Base-by-base conservation (phyloP, 1,140 invertebrate species). In the Drosophila arawakana region DNA sequence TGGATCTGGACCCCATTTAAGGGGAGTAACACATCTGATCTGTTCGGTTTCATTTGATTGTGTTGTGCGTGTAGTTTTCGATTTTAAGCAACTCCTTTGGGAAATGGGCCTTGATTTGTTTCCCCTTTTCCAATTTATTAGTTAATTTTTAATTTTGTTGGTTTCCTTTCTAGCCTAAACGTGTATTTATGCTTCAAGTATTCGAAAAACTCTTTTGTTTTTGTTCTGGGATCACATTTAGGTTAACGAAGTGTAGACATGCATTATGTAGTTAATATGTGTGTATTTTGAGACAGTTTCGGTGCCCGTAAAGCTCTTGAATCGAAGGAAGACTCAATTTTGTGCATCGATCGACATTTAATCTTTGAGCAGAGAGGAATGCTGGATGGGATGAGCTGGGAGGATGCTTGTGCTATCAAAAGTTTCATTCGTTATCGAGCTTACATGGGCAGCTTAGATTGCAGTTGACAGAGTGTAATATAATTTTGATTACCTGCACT, bases 31-130 rank as follows among this genome's bases (percentile, higher is more conserved):
- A 49, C 43, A 58, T 52, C 44, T 62, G 59, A 62, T 61, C 63
- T 73, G 74, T 77, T 84, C 63, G 76, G 74, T 77, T 84, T 63
- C 50, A 59, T 35, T 70, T 83, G 82, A 86, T 86, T 86, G 83
- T 80, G 71, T 80, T 85, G 78, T 85, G 70, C 78, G 67, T 80
- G 66, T 50, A 60, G 77, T 63, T 70, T 58, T 81, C 13, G 34
- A 73, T 50, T 25, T 25, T 25, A 4, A 30, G 30, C 25, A 13
- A n/a, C 4, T 10, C 25, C 30, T 44, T 30, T 50, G 57, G 21
- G 47, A 67, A 39, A 73, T 84, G 60, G 69, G 62, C 55, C 58
- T 47, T 41, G 41, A 0, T 0, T 58, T 55, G 52, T 44, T 44
- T 50, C 34, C 13, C 49, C 49, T 50, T 21, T 65, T 9, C 18